Evolutionary conservation across 2,113 vertebrate species (phyloP).

Genomic region (Marcusenius ussheri): DNA sequence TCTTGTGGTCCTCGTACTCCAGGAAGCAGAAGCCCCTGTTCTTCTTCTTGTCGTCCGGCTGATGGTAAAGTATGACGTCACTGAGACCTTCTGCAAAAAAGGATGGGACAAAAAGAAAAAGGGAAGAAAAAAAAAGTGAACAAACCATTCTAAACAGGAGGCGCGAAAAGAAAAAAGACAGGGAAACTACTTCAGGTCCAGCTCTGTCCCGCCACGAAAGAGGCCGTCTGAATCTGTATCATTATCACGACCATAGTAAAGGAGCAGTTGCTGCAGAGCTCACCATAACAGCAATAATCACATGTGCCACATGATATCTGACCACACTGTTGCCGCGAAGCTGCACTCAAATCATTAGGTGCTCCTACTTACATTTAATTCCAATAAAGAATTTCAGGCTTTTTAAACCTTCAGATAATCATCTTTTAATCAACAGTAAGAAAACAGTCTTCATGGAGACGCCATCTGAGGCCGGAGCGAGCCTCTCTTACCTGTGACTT

Average conservation of each 20-base stretch:
- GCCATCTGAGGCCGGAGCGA: not conserved
- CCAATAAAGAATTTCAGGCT: not conserved
- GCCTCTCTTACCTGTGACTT: slow-evolving; percentile 85
- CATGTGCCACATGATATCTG: not conserved
- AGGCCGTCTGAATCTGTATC: not conserved
- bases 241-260: not conserved
- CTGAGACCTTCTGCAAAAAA: slow-evolving; percentile 86
- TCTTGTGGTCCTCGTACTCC: slow-evolving; percentile 98
- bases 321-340: not conserved
- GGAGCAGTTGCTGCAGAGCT: too few species aligned
- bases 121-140: not conserved
- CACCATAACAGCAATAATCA: not conserved
- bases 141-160: not conserved
- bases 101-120: not conserved
- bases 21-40: slow-evolving; percentile 97
- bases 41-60: slow-evolving; percentile 97
- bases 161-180: not conserved
- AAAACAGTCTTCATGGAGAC: not conserved
- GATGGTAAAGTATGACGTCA: slow-evolving; percentile 95
- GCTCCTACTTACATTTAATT: not conserved
- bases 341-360: not conserved
- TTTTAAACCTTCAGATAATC: not conserved
- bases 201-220: not conserved
- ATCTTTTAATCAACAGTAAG: not conserved
- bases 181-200: not conserved